phyloP scores from a whole-genome alignment of 2,113 vertebrate species.

The Melanotaenia duboulayi region DNA sequence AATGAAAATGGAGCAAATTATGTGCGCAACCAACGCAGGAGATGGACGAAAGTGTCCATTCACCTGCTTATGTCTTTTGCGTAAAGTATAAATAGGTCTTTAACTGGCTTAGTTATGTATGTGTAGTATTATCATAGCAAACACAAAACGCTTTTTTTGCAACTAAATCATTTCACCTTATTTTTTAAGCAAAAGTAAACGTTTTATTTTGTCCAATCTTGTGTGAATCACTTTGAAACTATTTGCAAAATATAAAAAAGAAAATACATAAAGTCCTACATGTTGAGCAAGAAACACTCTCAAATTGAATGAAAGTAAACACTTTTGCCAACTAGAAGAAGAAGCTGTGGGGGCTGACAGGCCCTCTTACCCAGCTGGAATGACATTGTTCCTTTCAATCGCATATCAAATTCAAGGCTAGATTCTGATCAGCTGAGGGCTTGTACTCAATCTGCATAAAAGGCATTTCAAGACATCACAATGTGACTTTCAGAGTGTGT shows the following conservation, averaged over 20 bases:
- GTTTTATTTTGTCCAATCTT: too few relatives aligned
- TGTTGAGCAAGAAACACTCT: slow-evolving; percentile 9
- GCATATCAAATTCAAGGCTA: slow-evolving; percentile 66
- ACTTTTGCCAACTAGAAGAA: not conserved
- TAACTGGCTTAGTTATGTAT: too few relatives aligned
- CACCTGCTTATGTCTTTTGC: too few relatives aligned
- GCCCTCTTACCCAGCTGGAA: slow-evolving; percentile 41
- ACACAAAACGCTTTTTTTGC: too few relatives aligned
- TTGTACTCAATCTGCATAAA: slow-evolving; percentile 68
- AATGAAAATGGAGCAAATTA: too few relatives aligned
- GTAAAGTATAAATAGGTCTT: too few relatives aligned
- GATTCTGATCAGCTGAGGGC: slow-evolving; percentile 71
- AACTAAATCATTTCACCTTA: too few relatives aligned
- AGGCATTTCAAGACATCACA: slow-evolving; percentile 60
- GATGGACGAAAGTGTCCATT: too few relatives aligned
- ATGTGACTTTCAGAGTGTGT: slow-evolving; percentile 66
- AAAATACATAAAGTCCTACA: not conserved
- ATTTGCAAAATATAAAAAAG: not conserved
- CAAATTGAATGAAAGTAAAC: slow-evolving; percentile 23
- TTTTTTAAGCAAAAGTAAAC: not conserved
- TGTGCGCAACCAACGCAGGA: too few relatives aligned
- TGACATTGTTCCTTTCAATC: slow-evolving; percentile 65
- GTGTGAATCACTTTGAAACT: too few relatives aligned
- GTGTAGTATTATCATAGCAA: too few relatives aligned
- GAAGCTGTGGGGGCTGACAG: slow-evolving; percentile 52